Evolutionary conservation across 1,140 invertebrate genomes (phyloP).

Genomic region (Drosophila lacertosa): DNA sequence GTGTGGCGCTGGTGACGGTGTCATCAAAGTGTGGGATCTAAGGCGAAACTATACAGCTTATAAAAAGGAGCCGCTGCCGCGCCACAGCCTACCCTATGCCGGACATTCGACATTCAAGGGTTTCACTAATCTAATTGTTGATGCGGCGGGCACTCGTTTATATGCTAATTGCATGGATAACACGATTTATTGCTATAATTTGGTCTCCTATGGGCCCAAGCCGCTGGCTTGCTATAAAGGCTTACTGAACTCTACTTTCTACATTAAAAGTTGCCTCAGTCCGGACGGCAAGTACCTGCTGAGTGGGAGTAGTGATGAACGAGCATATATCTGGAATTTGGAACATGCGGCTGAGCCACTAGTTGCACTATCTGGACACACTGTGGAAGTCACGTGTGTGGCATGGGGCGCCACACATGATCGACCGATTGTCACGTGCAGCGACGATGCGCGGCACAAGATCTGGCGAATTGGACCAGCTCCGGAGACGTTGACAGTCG

Average conservation of each 20-base stretch:
- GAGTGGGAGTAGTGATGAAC: constrained; percentile 93
- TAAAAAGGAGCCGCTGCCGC: constrained; percentile 89
- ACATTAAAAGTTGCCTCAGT: constrained; percentile 92
- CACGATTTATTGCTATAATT: constrained; percentile 93
- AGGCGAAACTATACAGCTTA: constrained; percentile 90
- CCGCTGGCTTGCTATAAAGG: constrained; percentile 88
- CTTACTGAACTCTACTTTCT: constrained; percentile 91
- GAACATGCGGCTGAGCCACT: constrained; percentile 87
- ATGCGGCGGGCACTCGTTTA: constrained; percentile 88
- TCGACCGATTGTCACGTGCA: constrained; percentile 89
- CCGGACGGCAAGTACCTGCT: constrained; percentile 91
- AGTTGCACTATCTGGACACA: constrained; percentile 89
- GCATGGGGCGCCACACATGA: constrained; percentile 88
- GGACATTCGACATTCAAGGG: constrained; percentile 89
- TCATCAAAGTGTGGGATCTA: constrained; percentile 95
- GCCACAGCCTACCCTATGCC: constrained; percentile 89
- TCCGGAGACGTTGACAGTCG: constrained; percentile 84
- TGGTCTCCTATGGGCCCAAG: constrained; percentile 88
- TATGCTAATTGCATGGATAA: constrained; percentile 95
- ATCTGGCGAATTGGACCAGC: constrained; percentile 88
- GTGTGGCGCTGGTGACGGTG: constrained; percentile 92
- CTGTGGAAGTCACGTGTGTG: constrained; percentile 93
- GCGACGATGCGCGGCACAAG: constrained; percentile 91
- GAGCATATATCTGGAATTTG: constrained; percentile 93
- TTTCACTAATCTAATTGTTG: constrained; percentile 91